Base-by-base conservation (phyloP, 2,888 invertebrate genomes). In the Ephialtes manifestator region DNA sequence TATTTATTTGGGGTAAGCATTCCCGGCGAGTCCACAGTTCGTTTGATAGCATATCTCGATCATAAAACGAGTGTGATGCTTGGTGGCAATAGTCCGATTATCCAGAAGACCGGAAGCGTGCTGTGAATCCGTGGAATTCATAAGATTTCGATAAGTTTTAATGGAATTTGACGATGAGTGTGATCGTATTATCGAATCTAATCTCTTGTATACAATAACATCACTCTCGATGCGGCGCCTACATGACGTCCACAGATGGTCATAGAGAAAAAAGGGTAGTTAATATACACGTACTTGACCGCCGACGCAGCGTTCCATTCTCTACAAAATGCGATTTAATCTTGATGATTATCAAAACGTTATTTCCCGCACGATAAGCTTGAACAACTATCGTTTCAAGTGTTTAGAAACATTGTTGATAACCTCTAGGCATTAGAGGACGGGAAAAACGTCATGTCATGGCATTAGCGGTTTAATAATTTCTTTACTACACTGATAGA, bases 101-200 rank as follows among this genome's bases (percentile, higher is more conserved):
- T 70, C 48, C 43, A 39, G 81, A 65, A 85, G 53, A 35, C 78
- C 81, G 82, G 79, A 85, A 79, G 85, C 78, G 28, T 20, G 51
- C 68, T 24, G 72, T 68, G 18, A 75, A 79, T 75, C 63, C 58
- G 53, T 58, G 79, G 67, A 78, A 82, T 79, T 84, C 51, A 20
- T 70, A 55, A 79, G 65, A 79, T 46, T 51, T 67, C 65, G 48
- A 72, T 81, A 84, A 84, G n/a, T 60, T 46, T 51, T 58, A 24
- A 35, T 74, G 51, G 72, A 70, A 84, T 81, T 48, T 55, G 46
- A 46, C 24, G 46, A 74, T 31, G 39, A 48, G 35, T n/a, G 48
- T 24, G 63, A 75, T 75, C 35, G 48, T 28, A 24, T 35, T 48
- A 68, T 68, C 24, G 68, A 68, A 68, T 68, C 68, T 20, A 24